Conservation (phyloP, 2,888 invertebrate species). For the Nomada ferruginata region DNA sequence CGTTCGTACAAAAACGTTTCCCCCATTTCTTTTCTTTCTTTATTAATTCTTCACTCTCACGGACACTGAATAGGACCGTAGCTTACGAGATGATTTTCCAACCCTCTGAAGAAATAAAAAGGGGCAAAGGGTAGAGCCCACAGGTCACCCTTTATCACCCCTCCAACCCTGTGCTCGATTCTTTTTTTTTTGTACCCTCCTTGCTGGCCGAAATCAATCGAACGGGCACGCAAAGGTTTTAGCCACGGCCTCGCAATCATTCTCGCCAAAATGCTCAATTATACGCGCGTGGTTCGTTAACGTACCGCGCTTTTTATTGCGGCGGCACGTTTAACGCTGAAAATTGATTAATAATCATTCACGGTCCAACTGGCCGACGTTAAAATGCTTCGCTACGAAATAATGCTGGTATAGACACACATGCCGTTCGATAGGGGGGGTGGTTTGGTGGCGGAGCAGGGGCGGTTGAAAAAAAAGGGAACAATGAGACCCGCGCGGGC, state of each 20-base stretch:
- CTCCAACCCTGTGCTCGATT: neutral
- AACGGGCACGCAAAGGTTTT: slow-evolving; percentile 67
- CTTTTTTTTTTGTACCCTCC: slow-evolving; percentile 18
- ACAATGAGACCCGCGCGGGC: slow-evolving; percentile 43
- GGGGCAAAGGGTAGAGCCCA: neutral
- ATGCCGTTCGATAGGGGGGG: slow-evolving; percentile 19
- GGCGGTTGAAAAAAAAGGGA: slow-evolving; percentile 24
- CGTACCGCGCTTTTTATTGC: slow-evolving; percentile 74
- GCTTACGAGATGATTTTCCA: slow-evolving; percentile 22
- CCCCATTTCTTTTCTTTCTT: too few species aligned
- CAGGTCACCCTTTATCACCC: slow-evolving; percentile 11
- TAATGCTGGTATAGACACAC: slow-evolving; percentile 52
- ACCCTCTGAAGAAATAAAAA: slow-evolving; percentile 31
- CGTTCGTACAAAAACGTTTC: too few species aligned
- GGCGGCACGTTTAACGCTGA: slow-evolving; percentile 70
- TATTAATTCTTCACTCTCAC: too few species aligned
- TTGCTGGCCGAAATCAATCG: slow-evolving; percentile 62
- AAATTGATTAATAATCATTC: slow-evolving; percentile 79
- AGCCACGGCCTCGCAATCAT: slow-evolving; percentile 69
- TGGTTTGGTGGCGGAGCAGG: neutral
- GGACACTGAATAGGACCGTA: too few species aligned
- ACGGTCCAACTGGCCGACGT: slow-evolving; percentile 68
- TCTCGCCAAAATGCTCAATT: slow-evolving; percentile 74
- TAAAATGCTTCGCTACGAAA: slow-evolving; percentile 68
- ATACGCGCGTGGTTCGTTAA: slow-evolving; percentile 74